A percentile compares a stretch with the other conserved stretches of the same genome.
phyloP scores from a whole-genome alignment of 1,140 invertebrate species.

The Ooceraea biroi region DNA sequence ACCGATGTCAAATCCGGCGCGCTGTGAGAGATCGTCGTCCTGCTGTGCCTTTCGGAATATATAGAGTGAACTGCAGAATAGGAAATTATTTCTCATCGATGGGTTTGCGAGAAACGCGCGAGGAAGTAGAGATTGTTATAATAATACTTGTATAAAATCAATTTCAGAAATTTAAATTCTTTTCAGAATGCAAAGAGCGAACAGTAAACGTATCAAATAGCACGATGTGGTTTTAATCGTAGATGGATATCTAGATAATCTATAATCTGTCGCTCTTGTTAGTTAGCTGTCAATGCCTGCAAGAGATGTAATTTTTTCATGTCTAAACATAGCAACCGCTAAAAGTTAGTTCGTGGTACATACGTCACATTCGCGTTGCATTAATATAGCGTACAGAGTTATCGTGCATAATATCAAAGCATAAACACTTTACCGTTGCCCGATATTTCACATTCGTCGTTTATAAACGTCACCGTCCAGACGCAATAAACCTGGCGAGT shows the following conservation, averaged over 20 bases:
- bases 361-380: slow-evolving; percentile 42
- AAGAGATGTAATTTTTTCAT: slow-evolving; percentile 52
- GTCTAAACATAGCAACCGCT: slow-evolving; percentile 26
- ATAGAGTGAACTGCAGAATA: too few species aligned
- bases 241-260: slow-evolving; percentile 16
- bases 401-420: slow-evolving; percentile 53
- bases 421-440: slow-evolving; percentile 46
- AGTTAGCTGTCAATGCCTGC: neutral
- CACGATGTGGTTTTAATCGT: neutral
- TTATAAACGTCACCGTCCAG: slow-evolving; percentile 55
- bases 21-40: slow-evolving; percentile 14
- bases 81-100: neutral
- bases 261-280: neutral
- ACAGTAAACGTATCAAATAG: neutral
- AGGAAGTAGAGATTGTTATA: neutral
- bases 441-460: slow-evolving; percentile 63
- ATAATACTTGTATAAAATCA: neutral
- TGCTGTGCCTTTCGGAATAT: neutral
- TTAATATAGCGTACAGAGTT: slow-evolving; percentile 41
- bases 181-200: neutral
- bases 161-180: neutral
- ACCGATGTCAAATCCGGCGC: slow-evolving; percentile 42
- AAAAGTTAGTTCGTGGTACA: slow-evolving; percentile 15
- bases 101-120: neutral
- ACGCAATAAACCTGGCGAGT: slow-evolving; percentile 52